Evolutionary conservation across 1,140 invertebrate species (phyloP).

Genomic region (Bombus superbus): DNA sequence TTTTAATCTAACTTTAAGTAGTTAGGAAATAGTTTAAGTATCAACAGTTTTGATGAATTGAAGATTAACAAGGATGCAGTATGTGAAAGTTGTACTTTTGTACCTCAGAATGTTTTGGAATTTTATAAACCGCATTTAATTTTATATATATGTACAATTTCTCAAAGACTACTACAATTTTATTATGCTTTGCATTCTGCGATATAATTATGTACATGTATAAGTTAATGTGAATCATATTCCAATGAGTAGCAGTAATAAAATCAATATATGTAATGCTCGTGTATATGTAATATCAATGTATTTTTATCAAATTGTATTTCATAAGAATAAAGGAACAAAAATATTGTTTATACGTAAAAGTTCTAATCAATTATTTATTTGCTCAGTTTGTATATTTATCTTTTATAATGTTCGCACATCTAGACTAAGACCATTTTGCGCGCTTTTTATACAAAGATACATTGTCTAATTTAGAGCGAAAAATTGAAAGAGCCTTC

Average conservation of each 20-base stretch:
- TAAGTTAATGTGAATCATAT: background rate
- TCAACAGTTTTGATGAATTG: background rate
- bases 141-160: conserved; percentile 9
- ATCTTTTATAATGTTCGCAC: too few species aligned
- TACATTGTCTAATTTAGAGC: too few species aligned
- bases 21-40: background rate
- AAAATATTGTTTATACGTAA: background rate
- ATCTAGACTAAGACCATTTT: too few species aligned
- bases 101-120: background rate
- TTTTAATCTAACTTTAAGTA: background rate
- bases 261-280: background rate
- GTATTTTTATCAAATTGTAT: background rate
- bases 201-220: too few species aligned
- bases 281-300: background rate
- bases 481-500: too few species aligned
- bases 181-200: background rate
- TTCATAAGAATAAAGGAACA: conserved; percentile 1
- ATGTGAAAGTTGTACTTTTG: background rate
- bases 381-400: background rate
- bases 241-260: background rate
- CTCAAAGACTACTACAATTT: background rate
- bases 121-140: conserved; percentile 12
- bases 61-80: background rate
- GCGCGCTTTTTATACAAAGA: too few species aligned
- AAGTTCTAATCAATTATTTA: background rate